Evolutionary conservation across 1,140 invertebrate species (phyloP).

Genomic region (Apocrypta bakeri): DNA sequence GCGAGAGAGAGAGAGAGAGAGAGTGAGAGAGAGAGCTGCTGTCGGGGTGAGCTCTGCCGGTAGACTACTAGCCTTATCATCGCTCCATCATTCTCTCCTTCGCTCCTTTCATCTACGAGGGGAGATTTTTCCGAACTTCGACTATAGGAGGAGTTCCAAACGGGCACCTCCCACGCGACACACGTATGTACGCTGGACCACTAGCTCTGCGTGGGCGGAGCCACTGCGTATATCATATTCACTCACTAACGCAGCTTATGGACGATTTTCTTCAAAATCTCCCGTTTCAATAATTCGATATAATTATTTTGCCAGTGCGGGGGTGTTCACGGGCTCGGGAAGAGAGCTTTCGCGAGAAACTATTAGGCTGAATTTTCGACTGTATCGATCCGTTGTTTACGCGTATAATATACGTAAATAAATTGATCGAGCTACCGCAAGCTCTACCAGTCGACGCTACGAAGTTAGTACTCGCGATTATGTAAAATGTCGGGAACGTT

Average conservation of each 20-base stretch:
- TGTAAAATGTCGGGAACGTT: too few species aligned
- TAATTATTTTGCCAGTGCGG: too few species aligned
- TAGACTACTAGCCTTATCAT: conserved; percentile 64
- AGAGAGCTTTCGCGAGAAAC: conserved; percentile 36
- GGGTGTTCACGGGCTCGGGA: too few species aligned
- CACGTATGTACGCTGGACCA: not conserved
- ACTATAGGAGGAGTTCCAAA: conserved; percentile 24
- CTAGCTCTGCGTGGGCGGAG: conserved; percentile 27
- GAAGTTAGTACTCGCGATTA: too few species aligned
- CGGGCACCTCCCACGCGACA: conserved; percentile 4
- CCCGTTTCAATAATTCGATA: too few species aligned
- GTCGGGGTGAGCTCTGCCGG: not conserved
- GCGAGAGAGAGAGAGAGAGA: conserved; percentile 46
- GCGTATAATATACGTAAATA: too few species aligned
- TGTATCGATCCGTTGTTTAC: not conserved
- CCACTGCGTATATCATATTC: not conserved
- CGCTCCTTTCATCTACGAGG: conserved; percentile 34
- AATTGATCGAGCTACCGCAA: not conserved
- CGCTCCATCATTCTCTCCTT: conserved; percentile 65
- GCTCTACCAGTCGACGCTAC: too few species aligned
- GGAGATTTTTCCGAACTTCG: conserved; percentile 9
- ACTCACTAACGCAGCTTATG: conserved; percentile 14
- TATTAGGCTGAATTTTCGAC: not conserved
- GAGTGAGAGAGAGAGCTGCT: not conserved
- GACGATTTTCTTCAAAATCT: too few species aligned